Evolutionary conservation across 2,113 vertebrate species (phyloP).

Genomic region (Papio anubis): DNA sequence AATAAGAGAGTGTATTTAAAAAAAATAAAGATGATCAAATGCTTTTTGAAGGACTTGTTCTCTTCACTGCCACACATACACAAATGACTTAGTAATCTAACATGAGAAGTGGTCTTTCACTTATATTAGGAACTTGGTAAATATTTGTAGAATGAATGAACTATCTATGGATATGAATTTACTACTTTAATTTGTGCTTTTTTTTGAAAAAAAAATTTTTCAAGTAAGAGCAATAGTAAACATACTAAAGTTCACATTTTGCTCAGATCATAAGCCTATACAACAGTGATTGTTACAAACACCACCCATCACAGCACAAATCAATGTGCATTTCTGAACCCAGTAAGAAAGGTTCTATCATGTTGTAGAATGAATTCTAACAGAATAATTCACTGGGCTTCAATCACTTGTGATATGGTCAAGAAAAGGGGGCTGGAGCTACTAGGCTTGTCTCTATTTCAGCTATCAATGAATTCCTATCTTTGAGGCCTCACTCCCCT

Average conservation of each 20-base stretch:
- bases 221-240: slow-evolving; percentile 69
- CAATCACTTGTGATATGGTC: neutral
- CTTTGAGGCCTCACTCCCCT: neutral
- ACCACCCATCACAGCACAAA: neutral
- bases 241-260: slow-evolving; percentile 37
- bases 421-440: neutral
- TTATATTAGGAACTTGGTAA: slow-evolving; percentile 13
- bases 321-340: neutral
- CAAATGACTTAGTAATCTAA: slow-evolving; percentile 23
- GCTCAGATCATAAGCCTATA: slow-evolving; percentile 22
- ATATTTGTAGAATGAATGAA: slow-evolving; percentile 27
- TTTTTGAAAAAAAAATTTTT: slow-evolving; percentile 16
- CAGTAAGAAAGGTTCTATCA: slow-evolving; percentile 20
- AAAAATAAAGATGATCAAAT: neutral
- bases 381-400: neutral
- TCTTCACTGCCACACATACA: neutral
- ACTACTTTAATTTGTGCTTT: slow-evolving; percentile 65
- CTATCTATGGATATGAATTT: neutral
- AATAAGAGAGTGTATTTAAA: slow-evolving; percentile 44
- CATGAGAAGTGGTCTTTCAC: slow-evolving; percentile 38
- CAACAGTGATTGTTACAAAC: slow-evolving; percentile 5
- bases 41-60: slow-evolving; percentile 10
- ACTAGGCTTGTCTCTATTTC: neutral
- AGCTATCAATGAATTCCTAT: neutral
- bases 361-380: slow-evolving; percentile 23